These are phyloP conservation scores for Brachypterus glaber DNA, from an alignment of 2,888 invertebrate genomes.

Conservation along the genomic window DNA sequence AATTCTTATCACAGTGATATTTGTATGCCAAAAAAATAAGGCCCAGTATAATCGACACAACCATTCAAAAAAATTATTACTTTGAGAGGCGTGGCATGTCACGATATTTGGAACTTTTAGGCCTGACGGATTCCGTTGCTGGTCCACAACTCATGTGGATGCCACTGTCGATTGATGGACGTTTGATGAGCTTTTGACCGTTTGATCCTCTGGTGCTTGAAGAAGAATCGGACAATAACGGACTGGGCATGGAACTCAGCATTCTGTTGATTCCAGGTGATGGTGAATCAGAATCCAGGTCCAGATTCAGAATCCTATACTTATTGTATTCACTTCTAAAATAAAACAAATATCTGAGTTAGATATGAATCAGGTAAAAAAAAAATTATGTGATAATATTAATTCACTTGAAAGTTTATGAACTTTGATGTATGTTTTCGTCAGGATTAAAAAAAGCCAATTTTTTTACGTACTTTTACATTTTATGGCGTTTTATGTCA, in stretches of 20 bases:
- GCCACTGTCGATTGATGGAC: conserved; percentile 71
- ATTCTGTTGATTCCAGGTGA: conserved; percentile 31
- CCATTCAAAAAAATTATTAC: conserved; percentile 32
- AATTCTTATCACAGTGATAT: too few relatives aligned
- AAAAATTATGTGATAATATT: conserved; percentile 1
- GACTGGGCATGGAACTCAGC: conserved; percentile 34
- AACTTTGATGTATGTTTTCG: too few relatives aligned
- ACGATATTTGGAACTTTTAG: conserved; percentile 31
- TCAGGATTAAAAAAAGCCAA: too few relatives aligned
- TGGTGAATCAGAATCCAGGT: conserved; percentile 37
- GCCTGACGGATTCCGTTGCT: conserved; percentile 34
- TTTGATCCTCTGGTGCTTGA: conserved; percentile 31
- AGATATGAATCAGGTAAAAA: background rate
- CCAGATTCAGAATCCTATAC: conserved; percentile 44
- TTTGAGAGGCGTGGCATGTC: conserved; percentile 42
- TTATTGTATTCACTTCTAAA: conserved; percentile 41
- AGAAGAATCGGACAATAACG: conserved; percentile 34
- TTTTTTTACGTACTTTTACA: too few relatives aligned
- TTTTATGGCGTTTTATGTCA: too few relatives aligned
- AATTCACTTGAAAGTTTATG: too few relatives aligned
- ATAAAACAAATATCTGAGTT: too few relatives aligned
- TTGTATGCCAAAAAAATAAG: too few relatives aligned
- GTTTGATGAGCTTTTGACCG: conserved; percentile 49
- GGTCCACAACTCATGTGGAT: conserved; percentile 54
- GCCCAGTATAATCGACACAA: too few relatives aligned